Conservation (phyloP, 2,797 vertebrate genomes). For the Enteromius paludinosus region DNA sequence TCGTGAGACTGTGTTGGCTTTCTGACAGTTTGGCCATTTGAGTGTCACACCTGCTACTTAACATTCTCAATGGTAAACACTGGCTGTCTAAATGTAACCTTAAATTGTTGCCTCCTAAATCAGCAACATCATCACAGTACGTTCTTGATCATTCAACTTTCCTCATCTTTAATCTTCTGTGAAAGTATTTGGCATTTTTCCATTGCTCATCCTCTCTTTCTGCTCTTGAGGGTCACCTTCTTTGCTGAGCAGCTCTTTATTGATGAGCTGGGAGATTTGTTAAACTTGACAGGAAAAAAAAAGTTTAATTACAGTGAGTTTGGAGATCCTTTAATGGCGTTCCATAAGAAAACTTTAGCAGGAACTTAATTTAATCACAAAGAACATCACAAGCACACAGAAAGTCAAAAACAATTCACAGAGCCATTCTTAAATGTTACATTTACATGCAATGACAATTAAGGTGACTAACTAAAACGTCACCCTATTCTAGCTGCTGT, state of each 20-base stretch:
- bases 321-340: not conserved
- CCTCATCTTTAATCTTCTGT: not conserved
- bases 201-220: not conserved
- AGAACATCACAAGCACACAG: not conserved
- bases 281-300: conserved; percentile 19
- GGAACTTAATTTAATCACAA: conserved; percentile 8
- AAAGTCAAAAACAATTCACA: not conserved
- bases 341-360: not conserved
- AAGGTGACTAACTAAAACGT: not conserved
- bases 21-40: not conserved
- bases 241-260: not conserved
- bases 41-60: not conserved
- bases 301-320: not conserved
- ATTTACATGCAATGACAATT: not conserved
- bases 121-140: not conserved
- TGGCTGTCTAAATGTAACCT: not conserved
- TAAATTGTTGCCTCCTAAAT: not conserved
- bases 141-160: not conserved
- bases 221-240: conserved; percentile 5
- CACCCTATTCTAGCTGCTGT: not conserved
- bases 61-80: not conserved
- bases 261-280: conserved; percentile 18
- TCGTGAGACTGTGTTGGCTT: too few species aligned
- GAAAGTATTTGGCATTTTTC: not conserved
- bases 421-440: not conserved